Evolutionary conservation across 2,888 invertebrate species (phyloP), one percentile per base, ranked within the genome.

Genomic region (Selenia dentaria): DNA sequence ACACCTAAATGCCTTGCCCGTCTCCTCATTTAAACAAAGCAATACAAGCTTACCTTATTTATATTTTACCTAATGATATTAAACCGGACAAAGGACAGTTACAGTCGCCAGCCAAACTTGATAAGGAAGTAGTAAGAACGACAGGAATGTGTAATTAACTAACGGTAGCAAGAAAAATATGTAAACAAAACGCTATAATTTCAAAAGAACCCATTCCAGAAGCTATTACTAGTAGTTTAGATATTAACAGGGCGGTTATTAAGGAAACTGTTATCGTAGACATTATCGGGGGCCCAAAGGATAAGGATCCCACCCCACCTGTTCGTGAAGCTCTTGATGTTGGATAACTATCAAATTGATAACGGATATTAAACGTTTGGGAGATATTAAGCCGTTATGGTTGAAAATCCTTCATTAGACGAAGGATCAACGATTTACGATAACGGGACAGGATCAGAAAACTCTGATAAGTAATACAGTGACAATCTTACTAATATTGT

Each of bases 221-320:
- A 57, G 55, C 64, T 59, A 62, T 69, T 62, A 68, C 49, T 52
- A 53, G 54, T 47, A 54, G 57, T 60, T 59, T 50, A 62, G 57
- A 66, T 66, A 62, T 58, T 64, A 65, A 56, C 65, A 63, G 56
- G 49, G 40, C 46, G 39, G 64, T 54, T 66, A 67, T 70, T 69
- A 70, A 57, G 67, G 60, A 51, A 61, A 59, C 65, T 58, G 60
- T 68, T 69, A 71, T 71, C 70, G 51, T 49, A 38, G 46, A 56
- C 50, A 62, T 64, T 51, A 69, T 65, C 67, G 51, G 51, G 57
- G 65, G 49, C 55, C 54, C 51, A 51, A 59, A 43, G 57, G 57
- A 65, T 56, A 57, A 62, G 52, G 33, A 20, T 50, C 54, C 51
- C 58, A 42, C 57, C 47, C 52, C 56, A 59, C 59, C 59, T 62